Conservation (phyloP, 2,113 vertebrate genomes). For the Amazona vittata region DNA sequence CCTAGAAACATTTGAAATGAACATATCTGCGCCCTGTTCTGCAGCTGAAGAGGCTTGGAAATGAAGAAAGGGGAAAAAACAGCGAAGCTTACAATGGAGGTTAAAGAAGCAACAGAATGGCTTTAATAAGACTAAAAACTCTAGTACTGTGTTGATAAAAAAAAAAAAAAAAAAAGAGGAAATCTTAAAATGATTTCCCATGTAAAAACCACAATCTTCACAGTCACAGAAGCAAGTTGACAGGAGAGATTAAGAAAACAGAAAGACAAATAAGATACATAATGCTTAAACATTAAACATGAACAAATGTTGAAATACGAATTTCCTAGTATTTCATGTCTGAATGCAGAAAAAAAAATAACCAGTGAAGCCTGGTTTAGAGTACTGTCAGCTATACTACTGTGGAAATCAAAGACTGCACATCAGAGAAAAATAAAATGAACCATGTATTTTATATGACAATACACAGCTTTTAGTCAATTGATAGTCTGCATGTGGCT, state of each 20-base stretch:
- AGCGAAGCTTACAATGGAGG: background rate
- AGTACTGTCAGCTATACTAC: background rate
- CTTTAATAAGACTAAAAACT: background rate
- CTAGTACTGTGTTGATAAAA: background rate
- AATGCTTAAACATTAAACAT: background rate
- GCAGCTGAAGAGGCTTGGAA: background rate
- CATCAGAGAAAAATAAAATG: background rate
- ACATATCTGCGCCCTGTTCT: background rate
- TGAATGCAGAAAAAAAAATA: background rate
- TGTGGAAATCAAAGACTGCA: background rate
- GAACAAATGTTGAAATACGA: background rate
- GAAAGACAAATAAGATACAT: background rate
- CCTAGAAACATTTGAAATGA: background rate
- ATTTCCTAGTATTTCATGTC: background rate
- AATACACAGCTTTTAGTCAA: background rate
- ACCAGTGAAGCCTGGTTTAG: background rate
- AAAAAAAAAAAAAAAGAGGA: background rate
- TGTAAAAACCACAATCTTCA: background rate
- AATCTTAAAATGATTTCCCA: background rate
- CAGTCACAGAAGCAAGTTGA: background rate
- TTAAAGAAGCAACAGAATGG: background rate
- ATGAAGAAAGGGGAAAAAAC: background rate
- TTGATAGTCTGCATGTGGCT: background rate
- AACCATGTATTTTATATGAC: background rate
- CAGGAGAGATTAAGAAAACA: background rate